Evolutionary conservation across 2,797 vertebrate genomes (phyloP), one percentile per base, ranked within the genome.

Genomic region (Lates japonicus): DNA sequence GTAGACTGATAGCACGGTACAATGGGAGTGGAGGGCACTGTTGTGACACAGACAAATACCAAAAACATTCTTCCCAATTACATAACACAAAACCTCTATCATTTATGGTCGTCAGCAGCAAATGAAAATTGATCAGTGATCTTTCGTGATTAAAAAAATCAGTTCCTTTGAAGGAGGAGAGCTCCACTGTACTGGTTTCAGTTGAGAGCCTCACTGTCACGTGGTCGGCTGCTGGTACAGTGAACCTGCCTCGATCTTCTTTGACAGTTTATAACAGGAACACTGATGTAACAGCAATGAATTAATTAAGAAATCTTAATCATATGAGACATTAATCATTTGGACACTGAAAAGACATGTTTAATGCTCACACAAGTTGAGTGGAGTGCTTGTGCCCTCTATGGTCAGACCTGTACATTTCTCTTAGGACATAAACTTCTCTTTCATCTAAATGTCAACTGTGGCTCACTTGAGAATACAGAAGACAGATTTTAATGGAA

Each of bases 311-410:
- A 39, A 52, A 61, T 74, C 13, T 73, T 66, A 63, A 82, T 83
- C 71, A 64, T 49, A 44, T 48, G 35, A 74, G 39, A 74, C 68
- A 39, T 52, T 22, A 76, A 82, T 57, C 70, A 62, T 54, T 54
- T 48, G 14, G 73, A 71, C 17, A 33, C 33, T 58, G 54, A 55
- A 22, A 39, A 70, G 44, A 55, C 6, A 48, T 31, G 7, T 46
- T 64, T 17, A 16, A 13, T 1, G 4, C 7, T 44, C 29, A 35
- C 11, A 76, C 3, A 5, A 29, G 16, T 57, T 77, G 12, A 67
- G 37, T 85, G 74, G 82, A 81, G 84, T 51, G 62, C 29, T 75
- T 41, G 42, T 80, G 87, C 89, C 90, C 88, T 88, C 93, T 93
- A 85, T 90, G 86, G 93, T 63, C 62, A 42, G 17, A 61, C 12